A percentile compares a stretch with the other conserved stretches of the same genome.
phyloP scores from a whole-genome alignment of 1,140 invertebrate species.

The Drosophila biarmipes region DNA sequence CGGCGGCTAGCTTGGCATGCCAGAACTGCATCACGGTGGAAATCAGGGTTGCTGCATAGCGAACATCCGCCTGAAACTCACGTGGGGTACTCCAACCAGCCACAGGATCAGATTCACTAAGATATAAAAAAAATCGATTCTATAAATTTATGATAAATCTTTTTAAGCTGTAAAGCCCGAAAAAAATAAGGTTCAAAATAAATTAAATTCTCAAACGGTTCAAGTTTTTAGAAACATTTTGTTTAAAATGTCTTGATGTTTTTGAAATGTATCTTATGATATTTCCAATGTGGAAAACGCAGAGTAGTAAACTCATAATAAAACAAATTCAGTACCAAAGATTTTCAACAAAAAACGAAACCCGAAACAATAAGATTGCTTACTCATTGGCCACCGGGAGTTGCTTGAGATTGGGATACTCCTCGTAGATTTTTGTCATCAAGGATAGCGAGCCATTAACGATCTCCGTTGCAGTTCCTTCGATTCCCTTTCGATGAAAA shows the following conservation, averaged over 20 bases:
- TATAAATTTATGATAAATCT: not conserved
- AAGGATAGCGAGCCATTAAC: constrained; percentile 77
- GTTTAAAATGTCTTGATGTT: too few relatives aligned
- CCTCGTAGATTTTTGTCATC: constrained; percentile 68
- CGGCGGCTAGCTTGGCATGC: constrained; percentile 66
- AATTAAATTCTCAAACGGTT: not conserved
- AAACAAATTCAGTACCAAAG: too few relatives aligned
- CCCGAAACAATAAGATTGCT: constrained; percentile 10
- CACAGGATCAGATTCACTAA: constrained; percentile 85
- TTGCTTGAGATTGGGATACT: constrained; percentile 79
- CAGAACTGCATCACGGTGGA: constrained; percentile 84
- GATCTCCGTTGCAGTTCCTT: constrained; percentile 73
- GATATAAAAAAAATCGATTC: not conserved
- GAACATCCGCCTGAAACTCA: constrained; percentile 84
- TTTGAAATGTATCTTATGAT: too few relatives aligned
- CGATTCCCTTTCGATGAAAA: constrained; percentile 85
- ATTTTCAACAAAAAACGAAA: too few relatives aligned
- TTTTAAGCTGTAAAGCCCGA: not conserved
- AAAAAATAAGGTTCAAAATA: not conserved
- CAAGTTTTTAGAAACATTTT: too few relatives aligned
- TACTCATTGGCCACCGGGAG: constrained; percentile 85
- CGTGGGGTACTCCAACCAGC: constrained; percentile 84
- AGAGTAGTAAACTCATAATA: too few relatives aligned
- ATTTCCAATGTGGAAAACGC: too few relatives aligned
- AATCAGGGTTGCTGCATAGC: constrained; percentile 84